A percentile compares a stretch with the other conserved stretches of the same genome.
These are phyloP conservation scores for Zaprionus lachaisei DNA, from an alignment of 1,140 invertebrate genomes.

Conservation along the genomic window DNA sequence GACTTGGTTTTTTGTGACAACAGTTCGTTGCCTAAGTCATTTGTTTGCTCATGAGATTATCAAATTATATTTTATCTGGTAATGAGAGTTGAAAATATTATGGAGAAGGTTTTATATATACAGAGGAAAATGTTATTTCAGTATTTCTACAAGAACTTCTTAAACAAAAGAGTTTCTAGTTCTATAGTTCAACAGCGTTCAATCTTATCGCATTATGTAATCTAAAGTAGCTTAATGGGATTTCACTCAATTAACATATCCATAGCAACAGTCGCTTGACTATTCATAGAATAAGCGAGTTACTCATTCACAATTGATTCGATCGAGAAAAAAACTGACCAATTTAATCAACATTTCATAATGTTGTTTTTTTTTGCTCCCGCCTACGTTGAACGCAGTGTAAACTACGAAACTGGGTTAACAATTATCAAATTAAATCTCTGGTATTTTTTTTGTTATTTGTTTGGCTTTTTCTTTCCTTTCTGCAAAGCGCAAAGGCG, in stretches of 20 bases:
- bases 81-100: background rate
- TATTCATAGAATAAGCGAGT: background rate
- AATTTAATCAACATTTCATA: conserved; percentile 14
- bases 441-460: background rate
- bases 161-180: no score
- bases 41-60: conserved; percentile 38
- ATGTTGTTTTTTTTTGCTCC: background rate
- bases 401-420: conserved; percentile 49
- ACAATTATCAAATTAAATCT: conserved; percentile 33
- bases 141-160: no score
- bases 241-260: background rate
- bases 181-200: no score
- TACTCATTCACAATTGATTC: conserved; percentile 1
- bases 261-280: background rate
- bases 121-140: no score
- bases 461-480: background rate
- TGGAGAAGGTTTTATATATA: no score
- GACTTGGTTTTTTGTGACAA: conserved; percentile 4
- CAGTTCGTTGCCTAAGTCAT: conserved; percentile 55
- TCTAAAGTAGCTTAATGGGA: background rate
- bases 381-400: conserved; percentile 2
- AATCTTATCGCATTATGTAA: no score
- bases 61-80: conserved; percentile 9
- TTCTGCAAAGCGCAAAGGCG: conserved; percentile 27
- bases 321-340: background rate